Percentiles rank a stretch among this genome's conserved stretches.
Conservation (phyloP, 2,888 invertebrate genomes). For the Adelphocoris suturalis region DNA sequence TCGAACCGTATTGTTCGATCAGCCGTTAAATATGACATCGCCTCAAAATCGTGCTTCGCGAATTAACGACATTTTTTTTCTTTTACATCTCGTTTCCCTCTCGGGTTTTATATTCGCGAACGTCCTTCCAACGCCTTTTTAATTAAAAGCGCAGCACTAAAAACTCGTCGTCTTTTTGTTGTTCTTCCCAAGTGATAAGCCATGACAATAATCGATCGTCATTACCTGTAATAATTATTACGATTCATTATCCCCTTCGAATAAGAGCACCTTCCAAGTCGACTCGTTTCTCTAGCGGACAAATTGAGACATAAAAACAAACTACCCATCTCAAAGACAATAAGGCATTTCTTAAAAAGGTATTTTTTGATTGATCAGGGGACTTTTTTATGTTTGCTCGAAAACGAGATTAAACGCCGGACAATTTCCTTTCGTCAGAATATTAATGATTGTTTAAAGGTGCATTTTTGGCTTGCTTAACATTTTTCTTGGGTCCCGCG, state of each 20-base stretch:
- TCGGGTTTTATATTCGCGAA: not conserved
- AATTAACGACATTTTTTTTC: not conserved
- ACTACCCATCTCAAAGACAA: not conserved
- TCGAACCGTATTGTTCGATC: too few relatives aligned
- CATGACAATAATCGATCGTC: not conserved
- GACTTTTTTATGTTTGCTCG: not conserved
- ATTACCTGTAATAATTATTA: not conserved
- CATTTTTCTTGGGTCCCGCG: not conserved
- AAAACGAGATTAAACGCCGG: not conserved
- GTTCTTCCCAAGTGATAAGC: not conserved
- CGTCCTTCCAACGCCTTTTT: not conserved
- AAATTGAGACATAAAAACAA: not conserved
- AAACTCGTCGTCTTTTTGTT: not conserved
- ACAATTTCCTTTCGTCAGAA: not conserved
- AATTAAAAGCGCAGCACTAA: not conserved
- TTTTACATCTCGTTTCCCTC: not conserved
- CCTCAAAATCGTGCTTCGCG: not conserved
- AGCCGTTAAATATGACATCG: too few relatives aligned
- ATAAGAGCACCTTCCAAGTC: not conserved
- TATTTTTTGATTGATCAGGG: not conserved
- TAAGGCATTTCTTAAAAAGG: not conserved
- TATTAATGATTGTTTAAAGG: not conserved
- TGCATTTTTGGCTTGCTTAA: not conserved
- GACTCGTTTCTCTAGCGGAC: not conserved
- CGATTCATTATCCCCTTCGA: not conserved